Evolutionary conservation across 2,888 invertebrate genomes (phyloP).

Genomic region (Enoplolaimus lenunculus): DNA sequence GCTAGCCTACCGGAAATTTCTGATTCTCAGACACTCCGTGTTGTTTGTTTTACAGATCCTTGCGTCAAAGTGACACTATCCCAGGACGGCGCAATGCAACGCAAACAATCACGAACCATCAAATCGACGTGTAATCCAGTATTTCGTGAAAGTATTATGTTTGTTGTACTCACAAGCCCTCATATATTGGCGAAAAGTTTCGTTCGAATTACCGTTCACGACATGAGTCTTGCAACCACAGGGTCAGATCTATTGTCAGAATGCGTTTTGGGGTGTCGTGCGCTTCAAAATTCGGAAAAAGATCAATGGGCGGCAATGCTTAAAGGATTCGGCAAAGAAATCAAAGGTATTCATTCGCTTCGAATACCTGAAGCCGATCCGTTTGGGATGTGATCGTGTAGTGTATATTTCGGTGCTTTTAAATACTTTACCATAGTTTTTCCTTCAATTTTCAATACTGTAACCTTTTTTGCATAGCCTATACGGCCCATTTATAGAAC

Average conservation of each 20-base stretch:
- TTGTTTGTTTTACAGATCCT: conserved; percentile 43
- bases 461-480: too few relatives aligned
- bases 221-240: conserved; percentile 28
- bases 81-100: conserved; percentile 36
- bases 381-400: too few relatives aligned
- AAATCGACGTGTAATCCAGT: conserved; percentile 26
- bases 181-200: conserved; percentile 40
- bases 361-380: conserved; percentile 20
- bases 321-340: conserved; percentile 38
- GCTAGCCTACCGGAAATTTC: too few relatives aligned
- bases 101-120: conserved; percentile 36
- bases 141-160: conserved; percentile 35
- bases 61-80: conserved; percentile 42
- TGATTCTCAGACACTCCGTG: too few relatives aligned
- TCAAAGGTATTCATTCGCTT: conserved; percentile 39
- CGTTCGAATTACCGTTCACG: conserved; percentile 39
- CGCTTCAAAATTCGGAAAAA: conserved; percentile 41
- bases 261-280: conserved; percentile 36
- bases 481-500: too few relatives aligned
- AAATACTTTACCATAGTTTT: too few relatives aligned
- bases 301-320: conserved; percentile 42
- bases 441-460: too few relatives aligned
- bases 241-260: conserved; percentile 40
- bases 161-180: conserved; percentile 37
- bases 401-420: too few relatives aligned